Base-by-base conservation (phyloP, 2,113 vertebrate genomes). In the Mastomys coucha region DNA sequence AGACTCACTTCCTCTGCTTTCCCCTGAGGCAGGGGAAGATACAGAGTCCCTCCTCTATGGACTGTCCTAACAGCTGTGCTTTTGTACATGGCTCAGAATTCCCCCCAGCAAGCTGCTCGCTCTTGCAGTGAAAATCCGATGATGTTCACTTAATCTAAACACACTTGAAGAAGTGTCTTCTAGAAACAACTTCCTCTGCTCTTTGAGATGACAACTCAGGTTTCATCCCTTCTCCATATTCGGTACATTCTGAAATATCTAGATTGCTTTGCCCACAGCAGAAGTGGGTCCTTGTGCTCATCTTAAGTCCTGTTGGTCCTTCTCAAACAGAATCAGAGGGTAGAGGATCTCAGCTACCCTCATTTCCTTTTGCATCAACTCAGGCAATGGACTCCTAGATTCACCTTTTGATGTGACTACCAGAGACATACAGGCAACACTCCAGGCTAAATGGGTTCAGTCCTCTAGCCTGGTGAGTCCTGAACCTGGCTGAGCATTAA, bases 341-440 rank as follows among this genome's bases (percentile, higher is more conserved):
- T 0, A 0, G 17, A 0, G n/a, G 49, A n/a, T 42, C 22, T 49
- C 69, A 42, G 63, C 9, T 1, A 1, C 11, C 26, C 17, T 60
- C 0, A 0, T 12, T 36, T 1, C 26, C 22, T 20, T 39, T 28
- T 31, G 20, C 16, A 33, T 39, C 26, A 63, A 4, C 72, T 31
- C 80, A 31, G 33, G 31, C 12, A 19, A 8, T 39, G 51, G 26
- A 51, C 63, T 53, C 24, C 39, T n/a, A 9, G 3, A 13, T 11
- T 36, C 10, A 31, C 56, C 51, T 36, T 51, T 75, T 1, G 0
- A 13, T 0, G 39, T 12, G 2, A 31, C 63, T 51, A 12, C 72
- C 65, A 36, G 49, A 75, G 60, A 36, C 69, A 10, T 24, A 0
- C 1, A 4, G 86, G 36, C n/a, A 16, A 0, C 28, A 24, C 86